Percentiles rank a stretch among this genome's conserved stretches.
phyloP scores from a whole-genome alignment of 2,888 invertebrate species.

The Thereva nobilitata region DNA sequence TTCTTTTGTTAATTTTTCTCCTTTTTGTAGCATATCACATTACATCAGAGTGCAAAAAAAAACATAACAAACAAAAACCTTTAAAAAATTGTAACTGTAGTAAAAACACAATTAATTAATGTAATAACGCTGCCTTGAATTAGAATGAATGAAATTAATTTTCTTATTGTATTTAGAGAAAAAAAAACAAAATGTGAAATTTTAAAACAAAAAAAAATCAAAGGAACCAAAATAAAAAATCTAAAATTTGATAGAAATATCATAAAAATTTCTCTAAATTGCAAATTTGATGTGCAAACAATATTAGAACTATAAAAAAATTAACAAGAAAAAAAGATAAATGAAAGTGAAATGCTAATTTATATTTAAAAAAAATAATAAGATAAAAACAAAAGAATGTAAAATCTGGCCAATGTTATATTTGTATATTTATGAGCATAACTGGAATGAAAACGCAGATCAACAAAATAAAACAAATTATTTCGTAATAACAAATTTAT shows the following conservation, averaged over 20 bases:
- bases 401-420: conserved; percentile 28
- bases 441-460: conserved; percentile 8
- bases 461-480: neutral
- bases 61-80: conserved; percentile 9
- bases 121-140: conserved; percentile 41
- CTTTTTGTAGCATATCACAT: too few species aligned
- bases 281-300: conserved; percentile 29
- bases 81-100: conserved; percentile 24
- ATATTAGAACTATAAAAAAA: conserved; percentile 8
- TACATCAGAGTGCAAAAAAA: neutral
- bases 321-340: too few species aligned
- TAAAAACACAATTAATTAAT: conserved; percentile 33
- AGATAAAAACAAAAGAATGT: neutral
- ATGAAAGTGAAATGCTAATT: conserved; percentile 19
- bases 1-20: too few species aligned
- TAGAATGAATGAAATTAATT: conserved; percentile 38
- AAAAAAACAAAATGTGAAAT: conserved; percentile 11
- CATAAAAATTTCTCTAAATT: conserved; percentile 23
- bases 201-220: conserved; percentile 15
- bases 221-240: conserved; percentile 40
- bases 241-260: conserved; percentile 31
- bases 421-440: conserved; percentile 26
- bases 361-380: conserved; percentile 22
- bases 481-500: conserved; percentile 33
- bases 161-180: conserved; percentile 36